phyloP scores from a whole-genome alignment of 2,113 vertebrate species.

The Hippocampus zosterae region DNA sequence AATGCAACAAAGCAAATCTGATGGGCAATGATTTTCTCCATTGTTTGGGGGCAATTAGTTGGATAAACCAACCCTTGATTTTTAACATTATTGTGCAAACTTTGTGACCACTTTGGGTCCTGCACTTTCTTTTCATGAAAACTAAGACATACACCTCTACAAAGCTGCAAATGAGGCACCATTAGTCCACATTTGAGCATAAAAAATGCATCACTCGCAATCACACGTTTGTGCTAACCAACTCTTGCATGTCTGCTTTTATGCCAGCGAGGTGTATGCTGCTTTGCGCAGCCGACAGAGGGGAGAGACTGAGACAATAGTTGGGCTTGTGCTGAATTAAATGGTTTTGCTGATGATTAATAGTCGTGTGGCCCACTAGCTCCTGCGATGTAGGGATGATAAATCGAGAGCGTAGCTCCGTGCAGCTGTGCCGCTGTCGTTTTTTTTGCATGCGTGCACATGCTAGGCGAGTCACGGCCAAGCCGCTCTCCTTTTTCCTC shows the following conservation, averaged over 20 bases:
- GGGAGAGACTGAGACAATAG: constrained; percentile 68
- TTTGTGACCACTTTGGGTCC: background rate
- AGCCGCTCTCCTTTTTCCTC: constrained; percentile 61
- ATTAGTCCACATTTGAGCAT: constrained; percentile 13
- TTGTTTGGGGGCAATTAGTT: constrained; percentile 45
- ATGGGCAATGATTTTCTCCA: constrained; percentile 42
- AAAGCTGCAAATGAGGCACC: constrained; percentile 19
- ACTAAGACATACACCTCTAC: constrained; percentile 1
- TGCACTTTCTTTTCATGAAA: constrained; percentile 14
- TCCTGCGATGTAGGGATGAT: constrained; percentile 73
- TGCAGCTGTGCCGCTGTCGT: constrained; percentile 71
- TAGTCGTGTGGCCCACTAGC: constrained; percentile 67
- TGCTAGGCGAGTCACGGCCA: constrained; percentile 66
- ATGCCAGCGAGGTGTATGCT: constrained; percentile 45
- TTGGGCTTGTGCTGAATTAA: constrained; percentile 69
- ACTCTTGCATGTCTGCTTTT: constrained; percentile 37
- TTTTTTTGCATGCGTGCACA: constrained; percentile 61
- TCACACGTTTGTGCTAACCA: constrained; percentile 24
- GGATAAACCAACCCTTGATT: constrained; percentile 42
- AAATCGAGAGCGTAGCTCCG: constrained; percentile 67
- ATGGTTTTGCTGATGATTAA: constrained; percentile 76
- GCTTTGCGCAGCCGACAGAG: constrained; percentile 56
- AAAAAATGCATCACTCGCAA: constrained; percentile 8
- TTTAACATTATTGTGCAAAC: constrained; percentile 18
- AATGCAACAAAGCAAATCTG: constrained; percentile 25